A percentile compares a stretch with the other conserved stretches of the same genome.
phyloP scores from a whole-genome alignment of 2,113 vertebrate species.

The Centrocercus urophasianus region DNA sequence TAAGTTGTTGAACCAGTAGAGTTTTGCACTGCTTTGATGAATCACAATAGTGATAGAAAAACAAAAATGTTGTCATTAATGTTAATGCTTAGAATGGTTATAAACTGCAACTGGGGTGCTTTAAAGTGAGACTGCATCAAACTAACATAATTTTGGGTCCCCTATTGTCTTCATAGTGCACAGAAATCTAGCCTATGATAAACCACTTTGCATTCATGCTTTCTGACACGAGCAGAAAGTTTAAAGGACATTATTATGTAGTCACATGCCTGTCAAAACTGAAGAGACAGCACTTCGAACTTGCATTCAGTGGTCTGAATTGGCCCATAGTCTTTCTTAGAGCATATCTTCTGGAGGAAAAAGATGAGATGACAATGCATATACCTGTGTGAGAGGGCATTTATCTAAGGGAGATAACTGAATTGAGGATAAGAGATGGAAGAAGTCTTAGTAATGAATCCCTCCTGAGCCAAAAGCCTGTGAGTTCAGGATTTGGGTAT shows the following conservation, averaged over 20 bases:
- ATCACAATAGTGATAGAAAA: background rate
- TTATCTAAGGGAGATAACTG: background rate
- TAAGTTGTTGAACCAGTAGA: background rate
- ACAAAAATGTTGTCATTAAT: background rate
- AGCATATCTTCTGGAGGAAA: background rate
- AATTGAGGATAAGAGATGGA: background rate
- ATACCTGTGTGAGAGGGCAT: background rate
- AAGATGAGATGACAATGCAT: background rate
- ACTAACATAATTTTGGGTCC: background rate
- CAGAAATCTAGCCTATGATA: background rate
- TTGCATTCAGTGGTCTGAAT: background rate
- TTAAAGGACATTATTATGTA: background rate
- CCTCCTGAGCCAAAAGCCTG: background rate
- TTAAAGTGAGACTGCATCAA: background rate
- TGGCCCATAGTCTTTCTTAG: background rate
- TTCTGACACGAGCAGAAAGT: background rate
- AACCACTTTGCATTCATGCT: background rate
- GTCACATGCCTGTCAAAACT: background rate
- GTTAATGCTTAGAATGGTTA: background rate
- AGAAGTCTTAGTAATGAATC: background rate
- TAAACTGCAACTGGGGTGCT: background rate
- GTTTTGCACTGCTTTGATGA: background rate
- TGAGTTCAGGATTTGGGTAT: background rate
- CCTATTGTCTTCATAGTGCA: background rate
- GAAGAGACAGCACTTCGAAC: background rate